Conservation (phyloP, 2,113 vertebrate genomes). For the Amphiprion percula region DNA sequence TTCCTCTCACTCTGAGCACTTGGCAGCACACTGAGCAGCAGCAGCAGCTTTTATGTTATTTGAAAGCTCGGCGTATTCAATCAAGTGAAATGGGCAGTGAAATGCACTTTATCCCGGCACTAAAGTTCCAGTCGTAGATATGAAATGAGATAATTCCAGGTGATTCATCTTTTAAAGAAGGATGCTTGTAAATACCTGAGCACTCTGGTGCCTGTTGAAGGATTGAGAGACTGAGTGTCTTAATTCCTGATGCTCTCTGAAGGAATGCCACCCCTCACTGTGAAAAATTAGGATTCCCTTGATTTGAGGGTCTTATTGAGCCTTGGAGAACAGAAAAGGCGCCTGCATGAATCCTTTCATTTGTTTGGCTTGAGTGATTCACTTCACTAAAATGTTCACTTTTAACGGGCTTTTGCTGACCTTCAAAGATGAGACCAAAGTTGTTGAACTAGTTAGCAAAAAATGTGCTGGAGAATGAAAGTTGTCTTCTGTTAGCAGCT, state of each 20-base stretch:
- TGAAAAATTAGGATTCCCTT: constrained; percentile 8
- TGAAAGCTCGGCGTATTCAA: constrained; percentile 48
- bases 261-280: constrained; percentile 10
- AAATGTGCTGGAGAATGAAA: too few species aligned
- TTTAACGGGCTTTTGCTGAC: neutral
- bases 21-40: constrained; percentile 41
- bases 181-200: constrained; percentile 23
- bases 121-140: constrained; percentile 46
- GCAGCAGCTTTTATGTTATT: constrained; percentile 42
- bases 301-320: neutral
- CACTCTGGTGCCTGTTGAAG: constrained; percentile 22
- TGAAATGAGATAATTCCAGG: constrained; percentile 39
- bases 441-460: too few species aligned
- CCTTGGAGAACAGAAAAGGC: neutral
- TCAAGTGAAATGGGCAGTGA: constrained; percentile 54
- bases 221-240: constrained; percentile 26
- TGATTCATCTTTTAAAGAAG: constrained; percentile 54
- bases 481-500: neutral
- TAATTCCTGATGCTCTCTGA: constrained; percentile 35
- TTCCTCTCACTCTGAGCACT: constrained; percentile 28
- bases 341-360: constrained; percentile 1
- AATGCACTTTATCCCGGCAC: constrained; percentile 38
- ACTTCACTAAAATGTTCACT: too few species aligned
- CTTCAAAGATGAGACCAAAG: neutral
- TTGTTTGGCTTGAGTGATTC: neutral